Evolutionary conservation across 1,140 invertebrate species (phyloP), one percentile per base, ranked within the genome.

Genomic region (Aradophagus sp.): DNA sequence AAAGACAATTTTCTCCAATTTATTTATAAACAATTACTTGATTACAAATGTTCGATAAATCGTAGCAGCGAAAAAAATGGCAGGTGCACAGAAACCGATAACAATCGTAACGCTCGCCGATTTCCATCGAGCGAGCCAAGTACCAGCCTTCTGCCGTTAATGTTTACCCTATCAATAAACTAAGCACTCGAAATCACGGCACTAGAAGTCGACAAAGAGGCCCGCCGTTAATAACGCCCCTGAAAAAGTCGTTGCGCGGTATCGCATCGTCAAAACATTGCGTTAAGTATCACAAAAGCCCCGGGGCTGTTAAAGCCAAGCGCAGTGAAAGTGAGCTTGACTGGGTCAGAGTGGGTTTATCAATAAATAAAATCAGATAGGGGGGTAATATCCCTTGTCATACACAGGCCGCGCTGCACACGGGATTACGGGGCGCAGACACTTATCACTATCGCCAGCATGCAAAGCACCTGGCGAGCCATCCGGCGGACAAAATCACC

Each of bases 401-500:
- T 34, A 47, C 20, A 59, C 45, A 63, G 42, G 35, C 3, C 42
- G 35, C 31, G 19, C 15, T 5, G 16, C 12, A 26, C 14, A 36
- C 11, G 38, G 29, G 29, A 52, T 26, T 70, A 45, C 38, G 14
- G 45, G 32, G 47, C 27, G 34, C 45, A 26, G 39, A 58, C 52
- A 65, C 68, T 71, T 71, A 71, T 71, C 68, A 59, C 59, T 53
- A 70, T 52, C 58, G 67, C 53, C 52, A 47, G 39, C 58, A 62
- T 61, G 66, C 42, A 53, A 61, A 53, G 56, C 48, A 61, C 56
- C 56, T 69, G 52, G 41, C 47, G 59, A 65, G 65, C 52, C 65
- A 61, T 41, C 59, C 52, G 19, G 15, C 47, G 36, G 47, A 32
- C 38, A 52, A 36, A 59, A 52, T 63, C 59, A 31, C 41, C 58